These are phyloP conservation scores for Onthophagus sagittarius DNA, from an alignment of 2,888 invertebrate species.

Conservation along the genomic window DNA sequence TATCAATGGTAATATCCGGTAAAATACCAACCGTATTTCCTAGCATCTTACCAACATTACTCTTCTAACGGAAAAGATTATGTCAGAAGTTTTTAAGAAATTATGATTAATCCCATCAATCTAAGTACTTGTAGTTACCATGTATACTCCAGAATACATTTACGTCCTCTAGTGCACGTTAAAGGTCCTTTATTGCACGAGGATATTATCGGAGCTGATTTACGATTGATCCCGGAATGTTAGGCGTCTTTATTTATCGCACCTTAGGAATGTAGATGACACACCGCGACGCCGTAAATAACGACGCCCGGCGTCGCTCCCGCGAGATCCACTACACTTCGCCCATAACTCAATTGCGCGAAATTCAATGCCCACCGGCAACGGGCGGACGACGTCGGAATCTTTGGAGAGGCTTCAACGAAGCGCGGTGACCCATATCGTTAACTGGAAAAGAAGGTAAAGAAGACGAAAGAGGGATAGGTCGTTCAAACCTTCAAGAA, in stretches of 20 bases:
- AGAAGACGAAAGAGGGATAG: not conserved
- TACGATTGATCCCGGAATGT: not conserved
- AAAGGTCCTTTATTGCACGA: not conserved
- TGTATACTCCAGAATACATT: no score
- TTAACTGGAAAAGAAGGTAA: not conserved
- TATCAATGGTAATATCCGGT: conserved; percentile 37
- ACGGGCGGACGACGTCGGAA: not conserved
- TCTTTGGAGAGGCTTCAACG: not conserved
- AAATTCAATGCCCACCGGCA: not conserved
- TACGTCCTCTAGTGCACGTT: no score
- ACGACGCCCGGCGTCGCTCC: not conserved
- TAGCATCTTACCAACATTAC: no score
- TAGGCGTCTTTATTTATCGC: not conserved
- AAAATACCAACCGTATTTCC: not conserved
- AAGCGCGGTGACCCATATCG: not conserved
- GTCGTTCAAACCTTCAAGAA: not conserved
- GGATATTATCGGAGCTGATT: not conserved
- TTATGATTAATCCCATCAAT: no score
- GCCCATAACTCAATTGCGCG: not conserved
- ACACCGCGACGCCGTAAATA: not conserved
- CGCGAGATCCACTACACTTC: not conserved
- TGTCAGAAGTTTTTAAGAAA: no score
- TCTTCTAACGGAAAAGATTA: no score
- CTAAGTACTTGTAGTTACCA: no score
- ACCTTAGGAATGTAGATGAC: not conserved